Conservation (phyloP, 2,113 vertebrate genomes). For the Felis catus region F.catus_Fca126_mat1.0 CM031418.1:118134001-118134500, state of each 20-base stretch:
- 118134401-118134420: slow-evolving; percentile 77
- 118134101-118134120: slow-evolving; percentile 65
- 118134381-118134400: slow-evolving; percentile 83
- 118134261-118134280: slow-evolving; percentile 72
- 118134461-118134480: slow-evolving; percentile 82
- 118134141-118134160: slow-evolving; percentile 73
- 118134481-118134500: slow-evolving; percentile 71
- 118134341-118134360: slow-evolving; percentile 82
- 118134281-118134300: slow-evolving; percentile 53
- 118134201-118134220: slow-evolving; percentile 50
- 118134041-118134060: slow-evolving; percentile 67
- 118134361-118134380: slow-evolving; percentile 87
- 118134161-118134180: slow-evolving; percentile 71
- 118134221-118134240: slow-evolving; percentile 67
- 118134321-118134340: slow-evolving; percentile 81
- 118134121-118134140: slow-evolving; percentile 66
- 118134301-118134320: slow-evolving; percentile 54
- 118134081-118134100: slow-evolving; percentile 44
- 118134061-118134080: slow-evolving; percentile 27
- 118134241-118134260: slow-evolving; percentile 78
- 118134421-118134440: slow-evolving; percentile 84
- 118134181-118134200: slow-evolving; percentile 36
- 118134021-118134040: slow-evolving; percentile 55
- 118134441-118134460: slow-evolving; percentile 84
- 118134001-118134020: slow-evolving; percentile 49